Conservation (phyloP, 1,140 invertebrate species). For the Drosophila nigromelanica region DNA sequence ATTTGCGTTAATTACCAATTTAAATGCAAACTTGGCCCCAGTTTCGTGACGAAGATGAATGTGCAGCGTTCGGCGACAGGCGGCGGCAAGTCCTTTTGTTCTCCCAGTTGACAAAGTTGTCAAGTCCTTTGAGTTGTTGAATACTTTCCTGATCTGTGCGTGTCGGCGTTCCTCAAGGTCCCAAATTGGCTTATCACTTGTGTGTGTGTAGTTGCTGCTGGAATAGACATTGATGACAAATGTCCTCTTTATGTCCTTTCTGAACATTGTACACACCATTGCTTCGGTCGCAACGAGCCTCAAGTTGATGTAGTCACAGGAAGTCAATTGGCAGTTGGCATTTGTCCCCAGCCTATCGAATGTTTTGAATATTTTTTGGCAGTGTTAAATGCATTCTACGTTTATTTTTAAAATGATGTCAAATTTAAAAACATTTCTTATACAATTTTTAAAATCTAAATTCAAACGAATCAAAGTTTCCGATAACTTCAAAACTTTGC, state of each 20-base stretch:
- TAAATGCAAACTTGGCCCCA: constrained; percentile 75
- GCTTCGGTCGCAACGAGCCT: background rate
- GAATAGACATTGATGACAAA: constrained; percentile 21
- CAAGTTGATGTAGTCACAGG: constrained; percentile 7
- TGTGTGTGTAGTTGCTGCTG: background rate
- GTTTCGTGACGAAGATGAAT: constrained; percentile 73
- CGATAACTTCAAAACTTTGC: no score
- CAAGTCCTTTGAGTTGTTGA: constrained; percentile 31
- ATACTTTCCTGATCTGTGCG: constrained; percentile 29
- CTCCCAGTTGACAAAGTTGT: constrained; percentile 45
- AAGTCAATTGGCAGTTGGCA: background rate
- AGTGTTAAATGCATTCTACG: no score
- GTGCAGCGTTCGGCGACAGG: constrained; percentile 35
- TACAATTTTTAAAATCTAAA: no score
- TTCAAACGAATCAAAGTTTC: no score
- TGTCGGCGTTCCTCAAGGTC: constrained; percentile 2
- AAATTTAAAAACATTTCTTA: no score
- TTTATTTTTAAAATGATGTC: no score
- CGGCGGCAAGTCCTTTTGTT: constrained; percentile 23
- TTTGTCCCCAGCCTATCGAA: no score
- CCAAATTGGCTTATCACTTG: constrained; percentile 24
- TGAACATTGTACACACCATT: constrained; percentile 7
- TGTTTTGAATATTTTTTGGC: no score
- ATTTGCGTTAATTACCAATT: constrained; percentile 77
- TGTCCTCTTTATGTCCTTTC: background rate